Evolutionary conservation across 2,888 invertebrate genomes (phyloP), one percentile per base, ranked within the genome.

Genomic region (Muschampia plurimacula): DNA sequence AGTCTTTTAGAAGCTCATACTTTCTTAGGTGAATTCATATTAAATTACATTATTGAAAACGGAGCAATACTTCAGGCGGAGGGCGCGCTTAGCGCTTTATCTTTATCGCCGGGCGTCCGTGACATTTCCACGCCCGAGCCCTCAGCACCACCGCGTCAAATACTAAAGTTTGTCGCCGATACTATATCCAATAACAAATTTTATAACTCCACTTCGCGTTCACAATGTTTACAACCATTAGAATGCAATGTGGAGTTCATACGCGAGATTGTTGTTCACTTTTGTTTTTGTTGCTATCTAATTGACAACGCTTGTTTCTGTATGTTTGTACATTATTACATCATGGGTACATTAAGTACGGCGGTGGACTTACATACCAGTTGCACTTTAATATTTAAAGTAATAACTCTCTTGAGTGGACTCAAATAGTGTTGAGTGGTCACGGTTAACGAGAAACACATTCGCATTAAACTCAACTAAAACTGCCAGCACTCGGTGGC

Each of bases 61-160:
- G 36, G 36, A 60, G 52, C 62, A 66, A 15, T 41, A 22, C 44
- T 65, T 32, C n/a, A 12, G 36, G 9, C 12, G 62, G 67, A 62
- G 62, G 72, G 62, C 67, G 70, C 65, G 57, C 44, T 71, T 65
- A 81, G 74, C 79, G 75, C 79, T 82, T 86, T 88, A 90, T 90
- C 88, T 88, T 83, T 88, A 86, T 88, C 81, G 83, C 78, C 76
- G 75, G 74, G 80, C 80, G 91, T 85, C 91, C 91, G 76, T 91
- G 91, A 91, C 91, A 92, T 91, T 90, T 90, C 84, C 86, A 84
- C 88, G 79, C 87, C 89, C 81, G 77, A 80, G 80, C 82, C 79
- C 65, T 46, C 59, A 59, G 22, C n/a, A n/a, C n/a, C n/a, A 22
- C 46, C 28, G 69, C 75, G 75, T 77, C 74, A 75, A 71, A 75